A percentile compares a stretch with the other conserved stretches of the same genome.
phyloP scores from a whole-genome alignment of 30 jellyfish, hydroid and myxozoan species.

The Aurelia sp. region DNA sequence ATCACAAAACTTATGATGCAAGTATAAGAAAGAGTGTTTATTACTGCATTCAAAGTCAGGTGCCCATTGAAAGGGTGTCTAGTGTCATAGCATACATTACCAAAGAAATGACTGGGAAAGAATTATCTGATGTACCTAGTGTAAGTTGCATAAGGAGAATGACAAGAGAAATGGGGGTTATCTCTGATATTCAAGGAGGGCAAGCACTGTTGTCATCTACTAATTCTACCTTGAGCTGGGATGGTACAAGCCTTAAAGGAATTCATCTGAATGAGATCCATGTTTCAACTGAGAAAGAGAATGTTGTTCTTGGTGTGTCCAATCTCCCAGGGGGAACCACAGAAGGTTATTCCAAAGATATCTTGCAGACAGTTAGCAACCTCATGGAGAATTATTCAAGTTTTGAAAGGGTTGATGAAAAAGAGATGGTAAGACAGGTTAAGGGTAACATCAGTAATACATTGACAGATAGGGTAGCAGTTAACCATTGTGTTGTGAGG shows the following conservation, averaged over 20 bases:
- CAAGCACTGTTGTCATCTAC: not conserved
- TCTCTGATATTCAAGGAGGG: slow-evolving; percentile 14
- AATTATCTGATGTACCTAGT: not conserved
- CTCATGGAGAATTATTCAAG: slow-evolving; percentile 11
- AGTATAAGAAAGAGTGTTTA: slow-evolving; percentile 31
- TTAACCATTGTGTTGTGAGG: slow-evolving; percentile 41
- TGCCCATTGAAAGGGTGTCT: slow-evolving; percentile 5
- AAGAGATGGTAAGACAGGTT: not conserved
- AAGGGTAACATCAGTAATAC: slow-evolving; percentile 15
- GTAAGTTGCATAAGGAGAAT: not conserved
- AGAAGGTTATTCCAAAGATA: not conserved
- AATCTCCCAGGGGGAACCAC: slow-evolving; percentile 50
- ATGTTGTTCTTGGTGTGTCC: slow-evolving; percentile 8
- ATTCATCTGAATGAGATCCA: slow-evolving; percentile 40
- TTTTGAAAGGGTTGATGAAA: not conserved
- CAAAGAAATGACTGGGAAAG: slow-evolving; percentile 22
- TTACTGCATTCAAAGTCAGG: slow-evolving; percentile 35
- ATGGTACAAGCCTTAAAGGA: slow-evolving; percentile 10
- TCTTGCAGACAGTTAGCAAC: slow-evolving; percentile 18
- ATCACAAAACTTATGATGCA: slow-evolving; percentile 2
- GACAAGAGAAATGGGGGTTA: not conserved
- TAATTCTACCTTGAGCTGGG: not conserved
- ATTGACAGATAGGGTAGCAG: slow-evolving; percentile 41
- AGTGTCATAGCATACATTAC: not conserved
- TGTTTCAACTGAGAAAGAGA: slow-evolving; percentile 24